These are phyloP conservation scores for Ispidina lecontei DNA, from an alignment of 2,797 vertebrate genomes.

Conservation along the genomic window DNA sequence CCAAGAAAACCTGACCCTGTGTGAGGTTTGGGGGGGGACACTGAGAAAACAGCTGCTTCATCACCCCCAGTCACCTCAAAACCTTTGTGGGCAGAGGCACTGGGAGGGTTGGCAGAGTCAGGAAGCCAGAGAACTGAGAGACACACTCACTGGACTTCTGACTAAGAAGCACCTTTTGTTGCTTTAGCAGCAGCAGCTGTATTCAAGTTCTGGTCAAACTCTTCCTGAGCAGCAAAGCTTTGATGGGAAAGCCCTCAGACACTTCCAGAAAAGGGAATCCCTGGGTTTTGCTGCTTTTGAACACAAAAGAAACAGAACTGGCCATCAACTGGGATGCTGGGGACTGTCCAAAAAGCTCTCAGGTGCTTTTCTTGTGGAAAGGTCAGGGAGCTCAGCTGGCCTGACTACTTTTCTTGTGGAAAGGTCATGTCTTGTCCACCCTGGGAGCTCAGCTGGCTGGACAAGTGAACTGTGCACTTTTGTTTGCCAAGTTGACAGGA, in stretches of 20 bases:
- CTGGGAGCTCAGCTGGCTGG: not conserved
- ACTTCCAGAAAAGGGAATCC: not conserved
- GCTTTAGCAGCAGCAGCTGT: not conserved
- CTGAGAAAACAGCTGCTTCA: not conserved
- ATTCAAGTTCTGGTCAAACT: not conserved
- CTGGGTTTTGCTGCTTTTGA: not conserved
- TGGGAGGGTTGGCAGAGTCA: not conserved
- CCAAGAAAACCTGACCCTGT: not conserved
- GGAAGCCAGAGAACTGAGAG: rapidly evolving
- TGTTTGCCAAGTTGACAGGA: not conserved
- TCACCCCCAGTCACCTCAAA: not conserved
- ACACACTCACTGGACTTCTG: not conserved
- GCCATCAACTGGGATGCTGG: not conserved
- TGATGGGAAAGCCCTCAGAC: not conserved
- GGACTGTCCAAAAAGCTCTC: not conserved
- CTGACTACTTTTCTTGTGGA: not conserved
- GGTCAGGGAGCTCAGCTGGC: not conserved
- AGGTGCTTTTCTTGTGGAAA: not conserved
- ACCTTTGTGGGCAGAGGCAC: not conserved
- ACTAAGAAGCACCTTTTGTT: not conserved
- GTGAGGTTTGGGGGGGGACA: not conserved
- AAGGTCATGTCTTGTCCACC: not conserved
- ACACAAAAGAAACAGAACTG: not conserved
- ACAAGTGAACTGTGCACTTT: not conserved
- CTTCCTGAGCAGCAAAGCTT: not conserved